Base-by-base conservation (phyloP, 1,140 invertebrate genomes). In the Oscheius sp. region DNA sequence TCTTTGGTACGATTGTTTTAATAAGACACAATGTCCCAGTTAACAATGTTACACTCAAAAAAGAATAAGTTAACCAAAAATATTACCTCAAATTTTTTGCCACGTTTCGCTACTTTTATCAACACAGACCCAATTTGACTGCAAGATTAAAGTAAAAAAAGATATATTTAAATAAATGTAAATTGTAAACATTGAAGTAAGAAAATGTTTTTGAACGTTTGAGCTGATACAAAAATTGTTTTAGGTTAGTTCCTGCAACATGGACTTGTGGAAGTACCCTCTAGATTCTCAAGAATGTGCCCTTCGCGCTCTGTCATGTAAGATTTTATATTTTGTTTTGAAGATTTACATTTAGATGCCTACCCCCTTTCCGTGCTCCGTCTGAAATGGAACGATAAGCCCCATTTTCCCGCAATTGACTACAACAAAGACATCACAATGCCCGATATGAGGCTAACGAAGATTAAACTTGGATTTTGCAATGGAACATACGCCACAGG, bases 401-500 rank as follows among this genome's bases (percentile, higher is more conserved):
- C 64, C 15, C 77, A 83, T 20, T 52, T 81, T 26, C 77, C 80
- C 10, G 79, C 81, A 23, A 83, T 83, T 62, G 82, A 84, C 49
- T 45, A 79, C 3, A 84, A 84, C 68, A 55, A 69, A 28, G 79
- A 78, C 1, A 83, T 83, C 55, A 64, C 74, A 38, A 83, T 83
- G 82, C 82, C 82, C 1, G 82, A 82, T 69, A 82, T 82, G 82
- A 36, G 58, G 46, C 64, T 82, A n/a, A 71, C 78, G 28, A 73
- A 81, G 31, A 82, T 81, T 71, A 65, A 72, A 18, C 78, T 68
- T 20, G 81, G 81, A 34, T 45, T 49, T 4, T 83, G 81, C 58
- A 82, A 83, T 68, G 81, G 81, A 28, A 84, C 82, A 7, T 83
- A 83, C 71, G 78, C 78, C 13, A 82, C 80, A n/a, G 81, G 80